phyloP scores from a whole-genome alignment of 2,113 vertebrate genomes.

The Myrmophylax atrothorax region DNA sequence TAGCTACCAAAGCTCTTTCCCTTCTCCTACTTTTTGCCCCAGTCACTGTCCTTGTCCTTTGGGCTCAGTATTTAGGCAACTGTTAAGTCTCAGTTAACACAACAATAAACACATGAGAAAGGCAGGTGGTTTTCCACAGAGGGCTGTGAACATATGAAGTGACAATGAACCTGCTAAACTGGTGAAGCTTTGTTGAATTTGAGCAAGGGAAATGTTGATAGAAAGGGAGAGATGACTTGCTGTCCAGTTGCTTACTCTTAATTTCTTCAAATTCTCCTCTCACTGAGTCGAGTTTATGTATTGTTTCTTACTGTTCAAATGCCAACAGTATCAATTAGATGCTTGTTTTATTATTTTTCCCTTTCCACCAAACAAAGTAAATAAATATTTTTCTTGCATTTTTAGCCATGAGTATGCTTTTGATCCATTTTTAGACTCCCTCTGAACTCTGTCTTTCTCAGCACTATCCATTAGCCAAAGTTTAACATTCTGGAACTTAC shows the following conservation, averaged over 20 bases:
- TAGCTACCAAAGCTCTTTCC: not conserved
- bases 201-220: not conserved
- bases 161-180: not conserved
- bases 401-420: not conserved
- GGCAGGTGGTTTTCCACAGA: not conserved
- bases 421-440: not conserved
- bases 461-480: slow-evolving; percentile 9
- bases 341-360: not conserved
- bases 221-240: not conserved
- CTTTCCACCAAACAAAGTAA: not conserved
- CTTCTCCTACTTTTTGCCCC: not conserved
- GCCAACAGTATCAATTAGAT: not conserved
- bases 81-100: not conserved
- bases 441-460: not conserved
- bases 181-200: not conserved
- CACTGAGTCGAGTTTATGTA: accelerated
- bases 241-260: not conserved
- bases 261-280: not conserved
- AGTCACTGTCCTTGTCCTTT: not conserved
- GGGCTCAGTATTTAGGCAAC: not conserved
- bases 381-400: not conserved
- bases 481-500: slow-evolving; percentile 69
- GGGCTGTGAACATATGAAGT: not conserved
- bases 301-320: not conserved
- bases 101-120: not conserved